Percentiles rank a stretch among this genome's conserved stretches.
Evolutionary conservation across 2,797 vertebrate species (phyloP).

Genomic region (Scyliorhinus canicula): DNA sequence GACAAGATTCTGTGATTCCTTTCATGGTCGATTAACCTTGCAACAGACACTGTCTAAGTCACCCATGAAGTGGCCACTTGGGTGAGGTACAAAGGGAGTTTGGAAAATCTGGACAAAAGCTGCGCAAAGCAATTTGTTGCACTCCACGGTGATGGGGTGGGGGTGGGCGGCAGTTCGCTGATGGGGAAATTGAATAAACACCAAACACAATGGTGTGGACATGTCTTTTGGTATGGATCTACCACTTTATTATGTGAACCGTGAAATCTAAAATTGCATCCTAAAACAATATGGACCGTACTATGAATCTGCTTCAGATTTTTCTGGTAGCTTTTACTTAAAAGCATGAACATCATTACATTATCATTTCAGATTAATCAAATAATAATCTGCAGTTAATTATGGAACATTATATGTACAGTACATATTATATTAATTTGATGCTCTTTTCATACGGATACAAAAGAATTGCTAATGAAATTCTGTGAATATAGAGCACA

Average conservation of each 20-base stretch:
- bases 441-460: not conserved
- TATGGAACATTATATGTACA: slow-evolving; percentile 6
- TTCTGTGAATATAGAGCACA: not conserved
- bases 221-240: not conserved
- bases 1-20: not conserved
- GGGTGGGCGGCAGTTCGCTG: not conserved
- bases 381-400: not conserved
- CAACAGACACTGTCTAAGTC: not conserved
- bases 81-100: not conserved
- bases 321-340: not conserved
- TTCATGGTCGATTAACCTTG: not conserved
- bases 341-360: not conserved
- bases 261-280: not conserved
- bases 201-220: not conserved
- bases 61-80: not conserved
- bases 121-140: not conserved
- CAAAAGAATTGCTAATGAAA: slow-evolving; percentile 32
- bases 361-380: slow-evolving; percentile 2
- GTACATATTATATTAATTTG: slow-evolving; percentile 26
- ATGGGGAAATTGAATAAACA: not conserved
- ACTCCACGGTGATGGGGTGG: not conserved
- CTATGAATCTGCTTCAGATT: not conserved
- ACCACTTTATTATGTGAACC: not conserved
- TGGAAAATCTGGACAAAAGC: not conserved
- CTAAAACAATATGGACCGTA: not conserved